phyloP scores from a whole-genome alignment of 2,888 invertebrate species.

The Diplolepis rosae region DNA sequence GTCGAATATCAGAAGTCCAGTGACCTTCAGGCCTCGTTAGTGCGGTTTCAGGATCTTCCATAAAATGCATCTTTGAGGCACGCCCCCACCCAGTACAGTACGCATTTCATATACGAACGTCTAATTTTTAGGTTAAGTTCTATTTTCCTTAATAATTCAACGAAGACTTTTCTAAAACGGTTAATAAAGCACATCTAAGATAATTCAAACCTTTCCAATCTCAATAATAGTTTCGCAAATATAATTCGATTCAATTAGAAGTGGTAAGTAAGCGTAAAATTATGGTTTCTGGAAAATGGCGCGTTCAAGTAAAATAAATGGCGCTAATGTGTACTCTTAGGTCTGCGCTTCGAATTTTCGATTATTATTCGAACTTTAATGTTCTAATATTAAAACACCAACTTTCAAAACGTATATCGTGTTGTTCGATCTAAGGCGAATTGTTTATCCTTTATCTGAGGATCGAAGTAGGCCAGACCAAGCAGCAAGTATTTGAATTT shows the following conservation, averaged over 20 bases:
- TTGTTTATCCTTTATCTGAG: not conserved
- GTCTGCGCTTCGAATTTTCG: conserved; percentile 55
- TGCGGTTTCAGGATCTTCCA: not conserved
- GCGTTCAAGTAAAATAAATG: conserved; percentile 71
- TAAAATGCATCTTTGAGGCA: conserved; percentile 38
- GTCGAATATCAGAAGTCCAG: not conserved
- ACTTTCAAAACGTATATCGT: not conserved
- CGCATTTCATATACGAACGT: conserved; percentile 62
- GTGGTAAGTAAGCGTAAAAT: conserved; percentile 44
- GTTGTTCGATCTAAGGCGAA: not conserved
- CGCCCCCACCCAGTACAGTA: conserved; percentile 56
- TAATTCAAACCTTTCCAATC: not conserved
- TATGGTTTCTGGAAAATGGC: conserved; percentile 69
- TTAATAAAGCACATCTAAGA: not conserved
- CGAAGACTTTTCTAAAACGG: not conserved
- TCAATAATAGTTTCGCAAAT: not conserved
- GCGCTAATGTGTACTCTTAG: conserved; percentile 70
- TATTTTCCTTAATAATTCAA: conserved; percentile 27
- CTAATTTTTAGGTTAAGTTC: conserved; percentile 67
- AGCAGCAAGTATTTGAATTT: conserved; percentile 65
- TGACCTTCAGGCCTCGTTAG: not conserved
- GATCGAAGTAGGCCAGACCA: conserved; percentile 16
- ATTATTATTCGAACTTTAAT: conserved; percentile 58
- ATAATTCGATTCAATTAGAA: conserved; percentile 32
- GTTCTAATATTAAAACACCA: not conserved